Evolutionary conservation across 23 tunicate genomes (phyloP).

Genomic region (Diplosoma virens): DNA sequence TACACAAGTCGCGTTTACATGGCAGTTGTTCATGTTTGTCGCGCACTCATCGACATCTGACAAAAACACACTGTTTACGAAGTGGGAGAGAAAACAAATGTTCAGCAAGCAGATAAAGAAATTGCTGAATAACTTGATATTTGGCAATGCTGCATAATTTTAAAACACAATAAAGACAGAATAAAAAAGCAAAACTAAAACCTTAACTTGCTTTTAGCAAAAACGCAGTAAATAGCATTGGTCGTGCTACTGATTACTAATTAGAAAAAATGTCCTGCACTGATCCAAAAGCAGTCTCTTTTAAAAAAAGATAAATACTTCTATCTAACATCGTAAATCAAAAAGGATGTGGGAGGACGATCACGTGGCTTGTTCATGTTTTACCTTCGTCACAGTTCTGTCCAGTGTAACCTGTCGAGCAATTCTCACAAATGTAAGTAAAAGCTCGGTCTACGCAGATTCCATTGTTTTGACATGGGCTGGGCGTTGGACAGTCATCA

Average conservation of each 20-base stretch:
- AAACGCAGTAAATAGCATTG: no score
- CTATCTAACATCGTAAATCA: no score
- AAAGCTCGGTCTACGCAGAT: constrained; percentile 42
- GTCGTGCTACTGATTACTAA: no score
- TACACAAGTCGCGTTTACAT: constrained; percentile 49
- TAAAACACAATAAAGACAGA: background rate
- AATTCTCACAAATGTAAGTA: constrained; percentile 44
- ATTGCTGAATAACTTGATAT: no score
- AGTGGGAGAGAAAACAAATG: background rate
- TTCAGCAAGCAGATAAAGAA: background rate
- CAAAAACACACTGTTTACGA: background rate
- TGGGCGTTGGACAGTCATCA: constrained; percentile 39
- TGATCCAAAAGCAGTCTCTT: no score
- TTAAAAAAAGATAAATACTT: no score
- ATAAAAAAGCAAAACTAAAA: no score
- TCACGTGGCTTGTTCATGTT: background rate
- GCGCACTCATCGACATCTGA: constrained; percentile 48
- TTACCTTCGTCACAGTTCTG: constrained; percentile 54
- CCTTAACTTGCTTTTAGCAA: no score
- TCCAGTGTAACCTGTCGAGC: constrained; percentile 64
- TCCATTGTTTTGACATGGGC: constrained; percentile 40
- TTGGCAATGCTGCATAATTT: no score
- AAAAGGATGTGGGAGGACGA: no score
- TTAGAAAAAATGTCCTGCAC: no score
- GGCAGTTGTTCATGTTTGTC: background rate